Evolutionary conservation across 1,140 invertebrate species (phyloP), one percentile per base, ranked within the genome.

Genomic region (Octopus sinensis): DNA sequence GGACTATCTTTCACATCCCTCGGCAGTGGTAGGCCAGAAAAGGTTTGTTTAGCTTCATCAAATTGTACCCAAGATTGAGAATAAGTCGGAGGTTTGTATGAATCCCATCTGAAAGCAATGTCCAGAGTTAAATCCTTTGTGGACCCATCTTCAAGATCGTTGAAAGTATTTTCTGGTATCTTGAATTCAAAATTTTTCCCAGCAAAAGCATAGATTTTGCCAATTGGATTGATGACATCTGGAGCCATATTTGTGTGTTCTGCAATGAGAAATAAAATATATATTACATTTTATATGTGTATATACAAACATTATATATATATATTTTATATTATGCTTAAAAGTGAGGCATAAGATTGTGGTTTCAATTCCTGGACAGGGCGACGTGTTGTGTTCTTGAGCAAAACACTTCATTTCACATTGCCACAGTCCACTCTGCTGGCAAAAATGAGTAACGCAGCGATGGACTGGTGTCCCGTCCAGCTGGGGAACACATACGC

Each of bases 81-180:
- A 23, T 5, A 12, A 17, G 17, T 13, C 4, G 83, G 79, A 9
- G 82, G 52, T 7, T 43, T n/a, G 6, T 79, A 76, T 73, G 68
- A 5, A 23, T 80, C 78, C n/a, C 77, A 75, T n/a, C 77, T 54
- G 4, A 82, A 78, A 52, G 78, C 53, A 53, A 84, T 53, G 30
- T 78, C 78, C 13, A 85, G 71, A 9, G 71, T 54, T 10, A 85
- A 56, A 4, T 68, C 13, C 5, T 53, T 53, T 4, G 84, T 85
- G 81, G 82, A 71, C 0, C 83, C 84, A 80, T 85, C 84, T 54
- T 83, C 82, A 5, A 68, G 53, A 54, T 85, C 84, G 17, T 83
- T 76, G 80, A 85, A 85, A n/a, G 84, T 82, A 52, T 84, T 80
- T 7, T 62, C 52, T 51, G 83, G 82, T 53, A 85, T 80, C 4